phyloP scores from a whole-genome alignment of 1,140 invertebrate genomes.

The Pseudoatta argentina region DNA sequence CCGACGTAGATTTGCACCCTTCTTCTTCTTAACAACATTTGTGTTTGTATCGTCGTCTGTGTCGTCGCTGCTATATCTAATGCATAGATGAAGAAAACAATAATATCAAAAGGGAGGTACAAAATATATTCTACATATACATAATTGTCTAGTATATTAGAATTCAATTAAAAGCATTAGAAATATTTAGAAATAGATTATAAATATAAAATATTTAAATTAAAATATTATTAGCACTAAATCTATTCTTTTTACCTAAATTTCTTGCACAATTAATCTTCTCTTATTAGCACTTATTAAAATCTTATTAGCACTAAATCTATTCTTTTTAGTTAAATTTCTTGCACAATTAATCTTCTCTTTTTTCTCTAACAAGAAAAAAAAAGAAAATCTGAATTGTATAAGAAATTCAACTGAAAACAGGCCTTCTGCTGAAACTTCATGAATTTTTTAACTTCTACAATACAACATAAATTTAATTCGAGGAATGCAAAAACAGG shows the following conservation, averaged over 20 bases:
- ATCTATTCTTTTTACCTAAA: too few species aligned
- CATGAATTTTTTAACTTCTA: neutral
- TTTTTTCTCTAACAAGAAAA: too few species aligned
- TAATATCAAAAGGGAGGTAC: neutral
- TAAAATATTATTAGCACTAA: neutral
- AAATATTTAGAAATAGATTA: neutral
- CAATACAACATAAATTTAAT: neutral
- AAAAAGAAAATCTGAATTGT: too few species aligned
- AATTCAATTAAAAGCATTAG: constrained; percentile 2
- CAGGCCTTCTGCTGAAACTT: neutral
- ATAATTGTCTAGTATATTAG: neutral
- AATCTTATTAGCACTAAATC: neutral
- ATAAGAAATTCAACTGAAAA: too few species aligned
- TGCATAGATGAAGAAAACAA: constrained; percentile 33
- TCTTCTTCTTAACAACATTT: constrained; percentile 79
- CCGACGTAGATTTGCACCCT: constrained; percentile 74
- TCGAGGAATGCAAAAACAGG: neutral
- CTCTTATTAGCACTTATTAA: neutral
- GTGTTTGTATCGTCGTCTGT: constrained; percentile 80
- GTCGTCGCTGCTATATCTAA: constrained; percentile 84
- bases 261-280: too few species aligned
- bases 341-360: too few species aligned
- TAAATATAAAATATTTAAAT: neutral
- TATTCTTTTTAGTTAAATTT: too few species aligned
- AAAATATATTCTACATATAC: constrained; percentile 8